phyloP scores from a whole-genome alignment of 2,797 vertebrate species.

The Danio jaintianensis region DNA sequence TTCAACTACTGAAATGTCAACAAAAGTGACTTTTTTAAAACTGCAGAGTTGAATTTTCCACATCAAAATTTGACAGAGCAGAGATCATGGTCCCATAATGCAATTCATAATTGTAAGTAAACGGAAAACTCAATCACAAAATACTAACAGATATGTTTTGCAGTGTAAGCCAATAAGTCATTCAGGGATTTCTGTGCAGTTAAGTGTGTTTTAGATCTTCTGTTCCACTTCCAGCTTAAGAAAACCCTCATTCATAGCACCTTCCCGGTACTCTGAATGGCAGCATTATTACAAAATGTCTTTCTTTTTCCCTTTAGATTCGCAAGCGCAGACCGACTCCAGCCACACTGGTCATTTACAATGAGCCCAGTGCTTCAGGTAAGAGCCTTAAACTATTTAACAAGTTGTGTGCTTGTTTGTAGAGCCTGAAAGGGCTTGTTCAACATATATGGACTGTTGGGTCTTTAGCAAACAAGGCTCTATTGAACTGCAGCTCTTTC shows the following conservation, averaged over 20 bases:
- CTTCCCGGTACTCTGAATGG: background rate
- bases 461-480: background rate
- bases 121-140: no score
- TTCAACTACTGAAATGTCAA: no score
- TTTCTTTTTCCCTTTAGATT: conserved; percentile 77
- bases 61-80: no score
- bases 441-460: background rate
- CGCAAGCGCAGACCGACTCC: conserved; percentile 89
- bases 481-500: background rate
- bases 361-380: conserved; percentile 84
- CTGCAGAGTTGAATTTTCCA: no score
- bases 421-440: background rate
- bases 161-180: background rate
- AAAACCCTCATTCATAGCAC: background rate
- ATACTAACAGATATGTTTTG: no score
- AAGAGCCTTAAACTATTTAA: conserved; percentile 51
- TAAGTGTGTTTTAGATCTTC: background rate
- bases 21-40: no score
- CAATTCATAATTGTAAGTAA: no score
- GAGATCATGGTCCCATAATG: no score
- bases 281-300: background rate
- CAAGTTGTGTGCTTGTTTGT: conserved; percentile 3
- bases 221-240: background rate
- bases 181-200: background rate
- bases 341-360: conserved; percentile 88